These are phyloP conservation scores for Cynoglossus semilaevis DNA, from an alignment of 2,113 vertebrate species.

Conservation along the genomic window DNA sequence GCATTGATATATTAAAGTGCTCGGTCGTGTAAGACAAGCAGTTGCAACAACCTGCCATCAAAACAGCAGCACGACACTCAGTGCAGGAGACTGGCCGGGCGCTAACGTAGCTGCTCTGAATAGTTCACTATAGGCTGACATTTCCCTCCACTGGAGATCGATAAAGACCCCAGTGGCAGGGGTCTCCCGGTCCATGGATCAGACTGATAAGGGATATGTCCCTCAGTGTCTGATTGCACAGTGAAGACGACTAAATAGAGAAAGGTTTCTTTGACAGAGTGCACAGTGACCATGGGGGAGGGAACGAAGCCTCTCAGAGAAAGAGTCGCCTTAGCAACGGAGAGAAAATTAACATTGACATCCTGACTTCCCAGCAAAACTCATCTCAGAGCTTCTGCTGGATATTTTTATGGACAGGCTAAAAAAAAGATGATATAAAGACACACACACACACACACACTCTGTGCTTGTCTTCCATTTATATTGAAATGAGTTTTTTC, in stretches of 20 bases:
- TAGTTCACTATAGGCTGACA: conserved; percentile 56
- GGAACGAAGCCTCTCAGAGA: conserved; percentile 66
- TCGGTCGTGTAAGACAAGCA: conserved; percentile 51
- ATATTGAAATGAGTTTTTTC: conserved; percentile 81
- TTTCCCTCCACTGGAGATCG: conserved; percentile 60
- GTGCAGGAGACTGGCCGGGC: conserved; percentile 54
- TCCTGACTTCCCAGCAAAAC: conserved; percentile 74
- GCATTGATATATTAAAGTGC: conserved; percentile 59
- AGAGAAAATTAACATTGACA: conserved; percentile 79
- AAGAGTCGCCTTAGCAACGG: conserved; percentile 77
- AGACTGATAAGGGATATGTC: conserved; percentile 69
- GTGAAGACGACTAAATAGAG: conserved; percentile 67
- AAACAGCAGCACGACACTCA: conserved; percentile 60
- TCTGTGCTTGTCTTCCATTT: conserved; percentile 78
- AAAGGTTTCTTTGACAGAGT: conserved; percentile 74
- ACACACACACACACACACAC: conserved; percentile 72
- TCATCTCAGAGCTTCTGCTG: conserved; percentile 63
- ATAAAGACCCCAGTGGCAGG: conserved; percentile 71
- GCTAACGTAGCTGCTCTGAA: conserved; percentile 63
- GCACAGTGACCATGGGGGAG: conserved; percentile 72
- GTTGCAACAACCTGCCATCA: conserved; percentile 52
- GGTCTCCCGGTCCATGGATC: conserved; percentile 52
- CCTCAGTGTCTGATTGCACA: conserved; percentile 75
- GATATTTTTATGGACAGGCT: conserved; percentile 71
- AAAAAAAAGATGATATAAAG: conserved; percentile 65